Base-by-base conservation (phyloP, 1,140 invertebrate species). In the Nautilus pompilius region DNA sequence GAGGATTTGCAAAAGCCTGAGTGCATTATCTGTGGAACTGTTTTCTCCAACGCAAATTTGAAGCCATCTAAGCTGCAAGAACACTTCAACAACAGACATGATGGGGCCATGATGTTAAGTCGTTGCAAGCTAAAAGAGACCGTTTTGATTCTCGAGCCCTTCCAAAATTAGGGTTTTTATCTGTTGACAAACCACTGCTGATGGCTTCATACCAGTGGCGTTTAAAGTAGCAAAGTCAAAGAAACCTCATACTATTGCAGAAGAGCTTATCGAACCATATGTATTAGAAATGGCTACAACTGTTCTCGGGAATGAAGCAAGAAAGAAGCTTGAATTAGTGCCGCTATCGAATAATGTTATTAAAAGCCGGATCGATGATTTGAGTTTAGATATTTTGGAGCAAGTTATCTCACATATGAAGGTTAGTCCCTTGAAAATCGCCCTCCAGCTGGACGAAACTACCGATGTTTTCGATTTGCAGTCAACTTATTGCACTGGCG, bases 181-280 rank as follows among this genome's bases (percentile, higher is more conserved):
- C n/a, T n/a, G n/a, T 17, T 30, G 26, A 29, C 6, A 2, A 56
- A 56, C 26, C 32, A 33, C 54, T 1, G 1, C 15, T 56, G 26
- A 30, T 30, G 54, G 54, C 13, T 56, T 56, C 54, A 15, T 56
- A 56, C 28, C 13, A 56, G 54, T 56, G 13, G 28, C 54, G 13
- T 26, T 26, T 29, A 56, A 33, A 26, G 13, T 29, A 33, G 54
- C 54, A 5, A 56, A 56, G 20, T 26, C 28, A 10, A 56, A 56
- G 30, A 56, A 56, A 29, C 54, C 54, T 8, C 28, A 56, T 29
- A 56, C 54, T n/a, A 56, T 56, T 56, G 28, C 54, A 26, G 54
- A 56, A 56, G 54, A 56, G 28, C 30, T 56, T 13, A 13, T 56
- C 30, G 30, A 56, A 56, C 54, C 54, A 22, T 56, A 17, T 56